Conservation (phyloP, 35 echinoderm and acorn worm species). For the Chiridota heheva region DNA sequence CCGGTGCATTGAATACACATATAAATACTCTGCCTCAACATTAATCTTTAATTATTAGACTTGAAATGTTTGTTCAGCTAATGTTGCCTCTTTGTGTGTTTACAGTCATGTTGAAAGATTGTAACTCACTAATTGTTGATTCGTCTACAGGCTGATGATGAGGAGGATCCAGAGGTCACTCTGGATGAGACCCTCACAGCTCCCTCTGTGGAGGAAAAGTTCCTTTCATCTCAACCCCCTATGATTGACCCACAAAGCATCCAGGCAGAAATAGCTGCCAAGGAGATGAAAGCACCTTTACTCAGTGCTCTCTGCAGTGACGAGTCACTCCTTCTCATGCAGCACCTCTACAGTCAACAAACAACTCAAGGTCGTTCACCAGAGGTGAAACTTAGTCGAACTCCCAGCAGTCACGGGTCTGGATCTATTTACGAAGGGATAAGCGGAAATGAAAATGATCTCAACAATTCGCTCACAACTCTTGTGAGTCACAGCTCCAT, state of each 20-base stretch:
- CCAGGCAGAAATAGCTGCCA: constrained; percentile 76
- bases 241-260: constrained; percentile 74
- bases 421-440: constrained; percentile 53
- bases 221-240: not conserved
- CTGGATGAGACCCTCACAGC: constrained; percentile 2
- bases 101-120: no score
- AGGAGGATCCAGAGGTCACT: not conserved
- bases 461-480: constrained; percentile 83
- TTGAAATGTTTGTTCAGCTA: no score
- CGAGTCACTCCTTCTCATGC: constrained; percentile 76
- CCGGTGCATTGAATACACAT: no score
- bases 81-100: no score
- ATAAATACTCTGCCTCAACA: no score
- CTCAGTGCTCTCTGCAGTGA: constrained; percentile 94
- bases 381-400: constrained; percentile 47
- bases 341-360: constrained; percentile 42
- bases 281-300: constrained; percentile 78
- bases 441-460: constrained; percentile 56
- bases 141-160: constrained; percentile 54
- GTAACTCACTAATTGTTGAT: constrained; percentile 2
- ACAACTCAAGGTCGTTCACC: not conserved
- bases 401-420: constrained; percentile 70
- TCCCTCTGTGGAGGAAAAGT: not conserved
- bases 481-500: constrained; percentile 89
- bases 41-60: no score